These are phyloP conservation scores for Plebejus anna DNA, from an alignment of 2,888 invertebrate genomes.

Conservation along the genomic window DNA sequence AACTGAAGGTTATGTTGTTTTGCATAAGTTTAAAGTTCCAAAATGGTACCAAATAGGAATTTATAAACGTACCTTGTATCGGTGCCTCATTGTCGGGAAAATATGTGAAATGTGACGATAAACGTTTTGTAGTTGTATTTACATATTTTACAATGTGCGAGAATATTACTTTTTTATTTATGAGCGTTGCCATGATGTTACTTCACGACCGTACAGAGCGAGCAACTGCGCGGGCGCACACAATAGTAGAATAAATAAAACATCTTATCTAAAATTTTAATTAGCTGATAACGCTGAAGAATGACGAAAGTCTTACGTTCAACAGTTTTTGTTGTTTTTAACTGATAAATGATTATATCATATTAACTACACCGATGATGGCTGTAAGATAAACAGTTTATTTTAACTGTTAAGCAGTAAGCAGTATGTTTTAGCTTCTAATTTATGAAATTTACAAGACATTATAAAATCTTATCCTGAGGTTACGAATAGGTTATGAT, in stretches of 20 bases:
- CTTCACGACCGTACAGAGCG: conserved; percentile 33
- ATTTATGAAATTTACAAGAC: neutral
- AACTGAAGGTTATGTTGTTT: conserved; percentile 9
- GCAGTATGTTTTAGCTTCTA: neutral
- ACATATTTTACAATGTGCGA: conserved; percentile 57
- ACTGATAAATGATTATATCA: conserved; percentile 27
- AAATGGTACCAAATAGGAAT: neutral
- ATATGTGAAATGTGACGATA: conserved; percentile 82
- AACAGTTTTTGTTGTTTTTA: conserved; percentile 29
- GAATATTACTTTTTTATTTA: conserved; percentile 50
- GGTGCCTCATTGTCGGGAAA: conserved; percentile 77
- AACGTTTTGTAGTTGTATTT: conserved; percentile 53
- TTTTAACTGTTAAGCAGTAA: neutral
- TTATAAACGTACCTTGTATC: conserved; percentile 62
- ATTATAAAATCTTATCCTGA: too few relatives aligned
- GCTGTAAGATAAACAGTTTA: neutral
- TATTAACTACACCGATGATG: neutral
- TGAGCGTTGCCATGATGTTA: conserved; percentile 56
- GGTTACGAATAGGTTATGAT: neutral
- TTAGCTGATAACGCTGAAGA: conserved; percentile 56
- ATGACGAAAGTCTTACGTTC: conserved; percentile 38
- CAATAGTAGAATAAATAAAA: conserved; percentile 56
- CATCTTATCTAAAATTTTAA: conserved; percentile 73
- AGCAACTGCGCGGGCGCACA: conserved; percentile 38
- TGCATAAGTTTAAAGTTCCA: neutral